phyloP scores from a whole-genome alignment of 2,113 vertebrate species.

The Stigmatopora argus region DNA sequence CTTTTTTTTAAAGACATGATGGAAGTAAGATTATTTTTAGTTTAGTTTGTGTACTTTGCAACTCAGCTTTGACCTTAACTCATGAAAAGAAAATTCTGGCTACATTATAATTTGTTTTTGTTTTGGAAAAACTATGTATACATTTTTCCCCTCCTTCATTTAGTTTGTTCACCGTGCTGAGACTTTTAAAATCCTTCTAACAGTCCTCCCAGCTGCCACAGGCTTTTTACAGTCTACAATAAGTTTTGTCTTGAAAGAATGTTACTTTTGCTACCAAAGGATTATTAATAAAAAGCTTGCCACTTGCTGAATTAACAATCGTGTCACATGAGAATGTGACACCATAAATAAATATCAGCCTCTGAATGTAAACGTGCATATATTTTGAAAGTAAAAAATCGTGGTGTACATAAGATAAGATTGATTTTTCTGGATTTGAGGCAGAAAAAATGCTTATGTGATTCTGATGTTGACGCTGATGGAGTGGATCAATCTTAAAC shows the following conservation, averaged over 20 bases:
- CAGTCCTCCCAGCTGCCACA: conserved; percentile 68
- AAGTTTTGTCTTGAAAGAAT: conserved; percentile 75
- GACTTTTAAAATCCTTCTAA: conserved; percentile 1
- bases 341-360: conserved; percentile 15
- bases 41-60: not conserved
- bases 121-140: too few species aligned
- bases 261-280: conserved; percentile 85
- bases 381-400: conserved; percentile 45
- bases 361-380: conserved; percentile 35
- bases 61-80: not conserved
- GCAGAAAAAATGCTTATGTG: conserved; percentile 61
- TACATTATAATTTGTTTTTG: not conserved
- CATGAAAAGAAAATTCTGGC: not conserved
- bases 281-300: conserved; percentile 41
- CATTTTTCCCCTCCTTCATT: not conserved
- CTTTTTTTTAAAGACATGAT: not conserved
- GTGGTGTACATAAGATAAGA: conserved; percentile 51
- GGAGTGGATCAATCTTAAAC: conserved; percentile 8
- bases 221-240: conserved; percentile 71
- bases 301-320: conserved; percentile 10
- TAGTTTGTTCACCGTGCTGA: not conserved
- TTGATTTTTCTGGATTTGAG: conserved; percentile 63
- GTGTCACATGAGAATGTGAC: conserved; percentile 40
- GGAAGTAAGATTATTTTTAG: not conserved
- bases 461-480: conserved; percentile 30